phyloP scores from a whole-genome alignment of 1,140 invertebrate species.

The Aporrectodea caliginosa region DNA sequence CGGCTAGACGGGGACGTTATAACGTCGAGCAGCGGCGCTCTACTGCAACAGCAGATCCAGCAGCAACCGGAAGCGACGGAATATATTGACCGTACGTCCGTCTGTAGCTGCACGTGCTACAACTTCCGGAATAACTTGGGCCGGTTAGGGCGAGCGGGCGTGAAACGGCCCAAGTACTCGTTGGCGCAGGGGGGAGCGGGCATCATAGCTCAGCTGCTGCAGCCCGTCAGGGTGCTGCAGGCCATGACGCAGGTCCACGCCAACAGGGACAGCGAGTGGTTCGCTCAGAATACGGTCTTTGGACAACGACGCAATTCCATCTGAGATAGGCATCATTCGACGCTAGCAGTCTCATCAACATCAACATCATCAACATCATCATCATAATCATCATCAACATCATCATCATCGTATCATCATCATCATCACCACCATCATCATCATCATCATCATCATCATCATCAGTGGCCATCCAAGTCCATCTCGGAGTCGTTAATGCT shows the following conservation, averaged over 20 bases:
- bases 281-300: conserved; percentile 20
- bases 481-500: no score
- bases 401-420: no score
- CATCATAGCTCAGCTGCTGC: conserved; percentile 24
- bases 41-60: conserved; percentile 67
- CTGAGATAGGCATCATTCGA: no score
- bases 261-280: conserved; percentile 14
- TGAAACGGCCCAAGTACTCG: background rate
- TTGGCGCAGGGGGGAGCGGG: background rate
- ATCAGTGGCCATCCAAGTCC: no score
- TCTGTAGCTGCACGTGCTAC: conserved; percentile 78
- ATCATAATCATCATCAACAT: no score
- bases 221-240: conserved; percentile 21
- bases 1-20: conserved; percentile 91
- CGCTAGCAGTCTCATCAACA: no score
- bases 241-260: conserved; percentile 24
- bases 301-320: conserved; percentile 21
- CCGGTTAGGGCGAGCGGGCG: conserved; percentile 34
- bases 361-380: no score
- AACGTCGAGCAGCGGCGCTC: conserved; percentile 64
- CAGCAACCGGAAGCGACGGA: conserved; percentile 40
- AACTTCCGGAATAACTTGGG: conserved; percentile 54
- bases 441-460: no score
- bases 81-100: conserved; percentile 66
- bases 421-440: no score